Conservation (phyloP, 2,113 vertebrate species). For the Tragelaphus strepsiceros region DNA sequence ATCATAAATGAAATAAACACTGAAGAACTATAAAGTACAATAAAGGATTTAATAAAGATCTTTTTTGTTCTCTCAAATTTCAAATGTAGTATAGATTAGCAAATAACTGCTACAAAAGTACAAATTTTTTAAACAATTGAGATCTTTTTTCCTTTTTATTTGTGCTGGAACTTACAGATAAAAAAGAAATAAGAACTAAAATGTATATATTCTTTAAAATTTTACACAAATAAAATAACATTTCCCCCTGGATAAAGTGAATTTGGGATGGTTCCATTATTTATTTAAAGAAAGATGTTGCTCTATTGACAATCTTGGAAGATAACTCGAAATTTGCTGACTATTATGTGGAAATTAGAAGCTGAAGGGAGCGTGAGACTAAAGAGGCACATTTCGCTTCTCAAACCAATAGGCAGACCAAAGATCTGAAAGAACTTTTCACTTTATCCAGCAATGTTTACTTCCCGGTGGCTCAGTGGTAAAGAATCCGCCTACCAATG, state of each 20-base stretch:
- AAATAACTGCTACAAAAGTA: neutral
- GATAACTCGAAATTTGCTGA: neutral
- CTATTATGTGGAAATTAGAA: neutral
- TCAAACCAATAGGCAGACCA: neutral
- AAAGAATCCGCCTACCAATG: neutral
- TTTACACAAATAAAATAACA: neutral
- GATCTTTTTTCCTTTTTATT: neutral
- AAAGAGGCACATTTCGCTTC: neutral
- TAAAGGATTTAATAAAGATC: neutral
- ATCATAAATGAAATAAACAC: neutral
- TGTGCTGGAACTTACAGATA: neutral
- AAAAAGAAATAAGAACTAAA: conserved; percentile 14
- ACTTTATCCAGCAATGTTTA: neutral
- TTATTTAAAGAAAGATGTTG: neutral
- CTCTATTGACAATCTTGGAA: neutral
- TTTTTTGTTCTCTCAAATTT: conserved; percentile 10
- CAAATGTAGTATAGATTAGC: neutral
- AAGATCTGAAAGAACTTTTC: neutral
- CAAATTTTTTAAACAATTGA: neutral
- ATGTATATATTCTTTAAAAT: neutral
- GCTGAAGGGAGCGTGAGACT: neutral
- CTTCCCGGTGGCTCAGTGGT: neutral
- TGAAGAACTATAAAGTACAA: neutral
- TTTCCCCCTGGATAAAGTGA: neutral
- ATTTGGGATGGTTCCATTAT: neutral